A percentile compares a stretch with the other conserved stretches of the same genome.
These are phyloP conservation scores for Synergus laeviventris DNA, from an alignment of 2,888 invertebrate species.

Conservation along the genomic window DNA sequence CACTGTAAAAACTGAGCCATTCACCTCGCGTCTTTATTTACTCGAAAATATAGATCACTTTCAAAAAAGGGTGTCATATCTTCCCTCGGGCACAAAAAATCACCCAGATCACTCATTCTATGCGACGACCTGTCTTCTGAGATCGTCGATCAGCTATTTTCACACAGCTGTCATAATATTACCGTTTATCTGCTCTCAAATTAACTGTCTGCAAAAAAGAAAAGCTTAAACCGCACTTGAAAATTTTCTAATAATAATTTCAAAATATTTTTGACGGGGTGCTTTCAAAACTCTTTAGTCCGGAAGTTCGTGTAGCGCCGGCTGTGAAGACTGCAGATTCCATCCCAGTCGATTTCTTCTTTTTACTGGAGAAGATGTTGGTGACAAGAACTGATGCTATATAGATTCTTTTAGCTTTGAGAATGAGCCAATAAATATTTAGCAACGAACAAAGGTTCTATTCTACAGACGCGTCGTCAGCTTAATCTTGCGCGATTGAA, in stretches of 20 bases:
- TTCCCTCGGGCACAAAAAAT: slow-evolving; percentile 3
- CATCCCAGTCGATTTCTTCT: background rate
- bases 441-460: background rate
- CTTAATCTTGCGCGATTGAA: slow-evolving; percentile 36
- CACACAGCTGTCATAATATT: slow-evolving; percentile 28
- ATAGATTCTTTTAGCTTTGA: background rate
- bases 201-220: background rate
- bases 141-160: slow-evolving; percentile 25
- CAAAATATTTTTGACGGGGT: too few relatives aligned
- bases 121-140: slow-evolving; percentile 26
- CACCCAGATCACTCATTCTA: slow-evolving; percentile 31
- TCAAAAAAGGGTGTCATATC: slow-evolving; percentile 23
- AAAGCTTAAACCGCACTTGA: background rate
- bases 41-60: slow-evolving; percentile 25
- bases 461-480: slow-evolving; percentile 15
- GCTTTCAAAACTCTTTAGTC: too few relatives aligned
- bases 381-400: background rate
- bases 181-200: slow-evolving; percentile 14
- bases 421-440: background rate
- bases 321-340: too few relatives aligned
- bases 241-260: too few relatives aligned
- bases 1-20: background rate
- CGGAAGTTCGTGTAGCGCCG: too few relatives aligned
- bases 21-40: slow-evolving; percentile 3
- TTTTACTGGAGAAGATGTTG: too few relatives aligned